phyloP scores from a whole-genome alignment of 2,113 vertebrate genomes.

The Tachycineta bicolor region DNA sequence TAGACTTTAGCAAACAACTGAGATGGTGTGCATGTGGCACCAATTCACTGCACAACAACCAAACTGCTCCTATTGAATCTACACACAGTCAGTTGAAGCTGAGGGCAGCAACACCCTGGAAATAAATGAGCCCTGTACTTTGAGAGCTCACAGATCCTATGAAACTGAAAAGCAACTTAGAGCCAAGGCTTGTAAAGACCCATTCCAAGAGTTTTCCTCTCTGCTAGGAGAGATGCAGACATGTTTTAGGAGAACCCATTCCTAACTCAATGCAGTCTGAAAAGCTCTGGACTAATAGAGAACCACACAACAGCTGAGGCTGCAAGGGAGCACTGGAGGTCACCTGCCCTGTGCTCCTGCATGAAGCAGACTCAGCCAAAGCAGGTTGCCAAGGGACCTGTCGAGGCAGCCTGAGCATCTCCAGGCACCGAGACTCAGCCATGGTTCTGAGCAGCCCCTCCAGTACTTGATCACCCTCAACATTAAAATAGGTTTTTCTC shows the following conservation, averaged over 20 bases:
- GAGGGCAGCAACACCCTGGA: not conserved
- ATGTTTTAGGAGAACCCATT: not conserved
- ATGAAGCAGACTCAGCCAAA: not conserved
- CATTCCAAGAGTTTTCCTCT: not conserved
- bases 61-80: not conserved
- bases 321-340: not conserved
- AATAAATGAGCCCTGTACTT: not conserved
- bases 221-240: not conserved
- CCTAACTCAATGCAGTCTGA: not conserved
- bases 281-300: not conserved
- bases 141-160: not conserved
- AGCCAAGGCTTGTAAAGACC: not conserved
- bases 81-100: not conserved
- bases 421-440: not conserved
- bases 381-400: not conserved
- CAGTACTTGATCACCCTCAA: not conserved
- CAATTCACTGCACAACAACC: not conserved
- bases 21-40: not conserved
- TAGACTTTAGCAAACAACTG: not conserved
- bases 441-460: not conserved
- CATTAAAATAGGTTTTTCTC: not conserved
- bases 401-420: not conserved
- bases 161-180: not conserved
- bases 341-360: not conserved
- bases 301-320: not conserved